Conservation (phyloP, 2,797 vertebrate genomes). For the Nasua narica region DNA sequence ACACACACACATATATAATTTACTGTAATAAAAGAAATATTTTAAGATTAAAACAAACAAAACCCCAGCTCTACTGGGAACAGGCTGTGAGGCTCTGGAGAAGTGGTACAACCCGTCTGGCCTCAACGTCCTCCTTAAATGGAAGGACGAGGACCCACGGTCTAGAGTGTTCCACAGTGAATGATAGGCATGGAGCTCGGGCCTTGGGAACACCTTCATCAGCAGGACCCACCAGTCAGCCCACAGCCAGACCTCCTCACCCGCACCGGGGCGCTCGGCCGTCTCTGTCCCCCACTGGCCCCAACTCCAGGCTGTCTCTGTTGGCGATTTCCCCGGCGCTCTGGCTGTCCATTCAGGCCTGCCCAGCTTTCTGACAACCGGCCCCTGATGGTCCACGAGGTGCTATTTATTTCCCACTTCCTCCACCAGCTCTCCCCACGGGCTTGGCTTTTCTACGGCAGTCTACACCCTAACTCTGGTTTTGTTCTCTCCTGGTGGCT, state of each 20-base stretch:
- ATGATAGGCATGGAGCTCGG: no score
- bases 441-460: neutral
- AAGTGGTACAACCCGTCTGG: neutral
- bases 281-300: neutral
- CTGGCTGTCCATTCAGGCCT: accelerated
- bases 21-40: neutral
- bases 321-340: accelerated
- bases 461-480: neutral
- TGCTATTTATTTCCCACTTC: neutral
- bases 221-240: accelerated
- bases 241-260: neutral
- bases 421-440: neutral
- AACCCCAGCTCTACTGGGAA: neutral
- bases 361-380: neutral
- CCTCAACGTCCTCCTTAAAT: neutral
- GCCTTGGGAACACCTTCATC: neutral
- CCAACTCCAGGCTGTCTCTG: no score
- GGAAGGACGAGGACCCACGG: accelerated
- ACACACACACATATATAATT: neutral
- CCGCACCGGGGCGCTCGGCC: neutral
- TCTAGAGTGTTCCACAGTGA: accelerated
- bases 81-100: no score
- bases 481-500: neutral
- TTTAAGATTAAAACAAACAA: neutral
- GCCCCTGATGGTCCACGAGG: neutral